phyloP scores from a whole-genome alignment of 2,113 vertebrate genomes.

The Pygoscelis antarcticus region DNA sequence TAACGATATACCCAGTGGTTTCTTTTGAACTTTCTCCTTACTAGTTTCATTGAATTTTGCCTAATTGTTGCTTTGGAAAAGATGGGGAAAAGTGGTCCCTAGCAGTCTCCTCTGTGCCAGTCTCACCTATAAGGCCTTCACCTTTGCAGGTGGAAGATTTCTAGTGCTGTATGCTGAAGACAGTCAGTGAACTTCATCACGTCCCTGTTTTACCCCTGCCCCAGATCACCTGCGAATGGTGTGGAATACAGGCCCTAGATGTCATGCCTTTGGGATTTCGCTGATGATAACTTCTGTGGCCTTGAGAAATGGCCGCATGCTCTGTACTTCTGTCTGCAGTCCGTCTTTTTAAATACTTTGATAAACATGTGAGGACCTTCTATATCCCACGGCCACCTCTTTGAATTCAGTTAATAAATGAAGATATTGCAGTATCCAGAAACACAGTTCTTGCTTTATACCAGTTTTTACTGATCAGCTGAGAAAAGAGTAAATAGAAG shows the following conservation, averaged over 20 bases:
- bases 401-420: neutral
- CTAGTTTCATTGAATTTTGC: neutral
- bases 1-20: neutral
- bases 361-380: neutral
- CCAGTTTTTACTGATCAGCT: neutral
- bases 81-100: neutral
- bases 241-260: neutral
- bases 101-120: neutral
- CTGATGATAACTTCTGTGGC: fast-evolving
- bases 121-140: neutral
- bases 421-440: neutral
- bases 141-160: neutral
- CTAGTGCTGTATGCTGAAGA: neutral
- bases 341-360: neutral
- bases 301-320: neutral
- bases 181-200: neutral
- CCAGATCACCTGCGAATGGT: fast-evolving
- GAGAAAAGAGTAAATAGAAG: neutral
- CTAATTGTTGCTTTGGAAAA: fast-evolving
- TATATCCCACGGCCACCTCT: neutral
- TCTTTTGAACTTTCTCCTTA: neutral
- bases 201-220: neutral
- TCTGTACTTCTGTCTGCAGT: neutral
- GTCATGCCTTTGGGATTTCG: fast-evolving
- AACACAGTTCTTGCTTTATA: neutral